phyloP scores from a whole-genome alignment of 2,797 vertebrate genomes.

The Petrocephalus schoutedeni region DNA sequence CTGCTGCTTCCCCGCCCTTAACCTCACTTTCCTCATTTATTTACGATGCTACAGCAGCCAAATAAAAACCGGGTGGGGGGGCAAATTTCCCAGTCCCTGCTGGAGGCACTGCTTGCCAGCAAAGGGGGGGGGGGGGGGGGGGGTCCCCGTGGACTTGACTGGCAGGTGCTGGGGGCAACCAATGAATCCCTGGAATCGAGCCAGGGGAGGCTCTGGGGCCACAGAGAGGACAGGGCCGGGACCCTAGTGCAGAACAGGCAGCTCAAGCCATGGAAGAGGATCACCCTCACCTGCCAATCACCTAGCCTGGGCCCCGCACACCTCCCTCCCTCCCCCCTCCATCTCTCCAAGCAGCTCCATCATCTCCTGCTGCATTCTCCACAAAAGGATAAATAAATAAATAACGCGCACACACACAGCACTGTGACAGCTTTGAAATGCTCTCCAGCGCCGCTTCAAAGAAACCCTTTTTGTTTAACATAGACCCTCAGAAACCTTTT shows the following conservation, averaged over 20 bases:
- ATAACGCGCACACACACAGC: background rate
- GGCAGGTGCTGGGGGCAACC: background rate
- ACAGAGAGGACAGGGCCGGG: background rate
- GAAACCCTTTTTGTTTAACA: background rate
- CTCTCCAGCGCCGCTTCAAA: background rate
- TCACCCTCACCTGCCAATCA: slow-evolving; percentile 32
- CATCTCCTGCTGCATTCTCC: background rate
- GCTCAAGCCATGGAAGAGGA: background rate
- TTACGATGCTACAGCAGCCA: background rate
- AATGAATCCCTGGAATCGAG: background rate
- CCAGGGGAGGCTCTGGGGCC: background rate
- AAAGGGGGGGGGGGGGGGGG: background rate
- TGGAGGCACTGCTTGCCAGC: background rate
- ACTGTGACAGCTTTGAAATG: background rate
- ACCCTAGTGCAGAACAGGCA: background rate
- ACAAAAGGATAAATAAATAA: background rate
- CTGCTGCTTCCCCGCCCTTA: background rate
- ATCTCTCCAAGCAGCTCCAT: background rate
- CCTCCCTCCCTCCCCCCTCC: background rate
- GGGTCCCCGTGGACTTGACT: background rate
- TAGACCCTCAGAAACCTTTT: background rate
- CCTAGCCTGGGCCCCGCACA: background rate
- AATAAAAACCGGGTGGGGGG: background rate
- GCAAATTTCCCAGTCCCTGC: background rate
- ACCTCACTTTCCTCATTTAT: background rate